These are phyloP conservation scores for Antrozous pallidus DNA, from an alignment of 2,797 vertebrate genomes.

Conservation along the genomic window DNA sequence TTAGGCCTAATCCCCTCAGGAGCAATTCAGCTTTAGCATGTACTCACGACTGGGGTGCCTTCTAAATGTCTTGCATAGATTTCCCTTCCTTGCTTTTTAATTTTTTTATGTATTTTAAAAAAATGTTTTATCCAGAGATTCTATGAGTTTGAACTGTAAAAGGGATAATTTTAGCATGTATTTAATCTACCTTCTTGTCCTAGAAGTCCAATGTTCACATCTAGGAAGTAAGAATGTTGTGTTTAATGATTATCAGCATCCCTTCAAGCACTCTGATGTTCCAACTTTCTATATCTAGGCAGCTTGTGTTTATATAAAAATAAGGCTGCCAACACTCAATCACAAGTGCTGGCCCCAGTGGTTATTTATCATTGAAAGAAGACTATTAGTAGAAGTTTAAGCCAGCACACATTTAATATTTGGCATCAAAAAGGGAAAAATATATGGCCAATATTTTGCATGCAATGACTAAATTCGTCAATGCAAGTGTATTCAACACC, in stretches of 20 bases:
- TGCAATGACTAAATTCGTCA: conserved; percentile 51
- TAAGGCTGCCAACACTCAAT: conserved; percentile 61
- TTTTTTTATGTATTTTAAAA: not conserved
- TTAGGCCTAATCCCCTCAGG: not conserved
- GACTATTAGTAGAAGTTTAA: conserved; percentile 53
- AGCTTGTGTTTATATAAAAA: conserved; percentile 68
- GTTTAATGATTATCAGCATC: conserved; percentile 62
- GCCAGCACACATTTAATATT: conserved; percentile 58
- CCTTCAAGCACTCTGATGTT: conserved; percentile 33
- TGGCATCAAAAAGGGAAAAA: conserved; percentile 30
- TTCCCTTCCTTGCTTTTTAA: conserved; percentile 25
- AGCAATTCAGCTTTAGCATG: not conserved
- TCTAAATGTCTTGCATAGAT: conserved; percentile 1
- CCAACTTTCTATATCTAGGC: conserved; percentile 58
- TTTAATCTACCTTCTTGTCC: conserved; percentile 45
- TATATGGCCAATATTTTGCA: not conserved
- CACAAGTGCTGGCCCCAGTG: conserved; percentile 58
- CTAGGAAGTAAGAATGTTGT: conserved; percentile 10
- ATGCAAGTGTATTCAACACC: conserved; percentile 28
- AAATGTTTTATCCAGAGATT: conserved; percentile 33
- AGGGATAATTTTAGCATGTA: conserved; percentile 30
- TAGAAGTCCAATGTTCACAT: conserved; percentile 38
- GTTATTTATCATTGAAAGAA: conserved; percentile 66
- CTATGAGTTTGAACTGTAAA: conserved; percentile 26
- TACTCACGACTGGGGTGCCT: not conserved